phyloP scores from a whole-genome alignment of 1,140 invertebrate species.

The Eufriesea mexicana region DNA sequence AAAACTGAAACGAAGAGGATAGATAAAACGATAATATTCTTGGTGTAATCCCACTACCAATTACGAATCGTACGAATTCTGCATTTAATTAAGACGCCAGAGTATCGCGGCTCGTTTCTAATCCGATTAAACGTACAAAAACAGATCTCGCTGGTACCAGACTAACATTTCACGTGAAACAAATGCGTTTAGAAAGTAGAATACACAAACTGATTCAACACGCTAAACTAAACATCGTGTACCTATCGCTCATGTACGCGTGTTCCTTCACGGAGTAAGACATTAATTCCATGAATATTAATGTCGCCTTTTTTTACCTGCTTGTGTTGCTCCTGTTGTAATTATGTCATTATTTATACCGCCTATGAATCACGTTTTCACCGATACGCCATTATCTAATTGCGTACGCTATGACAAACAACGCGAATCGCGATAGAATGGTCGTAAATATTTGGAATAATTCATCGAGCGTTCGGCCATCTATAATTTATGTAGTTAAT shows the following conservation, averaged over 20 bases:
- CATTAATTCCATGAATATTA: constrained; percentile 4
- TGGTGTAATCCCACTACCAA: no score
- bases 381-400: neutral
- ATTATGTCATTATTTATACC: neutral
- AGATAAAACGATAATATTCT: neutral
- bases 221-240: neutral
- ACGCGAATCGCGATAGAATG: neutral
- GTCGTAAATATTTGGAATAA: neutral
- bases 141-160: neutral
- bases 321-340: neutral
- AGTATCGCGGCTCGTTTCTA: neutral
- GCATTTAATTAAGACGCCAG: neutral
- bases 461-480: neutral
- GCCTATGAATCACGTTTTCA: neutral
- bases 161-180: neutral
- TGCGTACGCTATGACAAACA: neutral
- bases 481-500: neutral
- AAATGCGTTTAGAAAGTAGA: constrained; percentile 45
- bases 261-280: neutral
- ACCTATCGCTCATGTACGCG: neutral
- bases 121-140: neutral
- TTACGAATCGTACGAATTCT: neutral
- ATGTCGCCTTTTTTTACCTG: neutral
- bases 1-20: neutral
- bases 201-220: constrained; percentile 4